Evolutionary conservation across 2,113 vertebrate species (phyloP), one percentile per base, ranked within the genome.

Genomic region (Orientallactaga bullata): DNA sequence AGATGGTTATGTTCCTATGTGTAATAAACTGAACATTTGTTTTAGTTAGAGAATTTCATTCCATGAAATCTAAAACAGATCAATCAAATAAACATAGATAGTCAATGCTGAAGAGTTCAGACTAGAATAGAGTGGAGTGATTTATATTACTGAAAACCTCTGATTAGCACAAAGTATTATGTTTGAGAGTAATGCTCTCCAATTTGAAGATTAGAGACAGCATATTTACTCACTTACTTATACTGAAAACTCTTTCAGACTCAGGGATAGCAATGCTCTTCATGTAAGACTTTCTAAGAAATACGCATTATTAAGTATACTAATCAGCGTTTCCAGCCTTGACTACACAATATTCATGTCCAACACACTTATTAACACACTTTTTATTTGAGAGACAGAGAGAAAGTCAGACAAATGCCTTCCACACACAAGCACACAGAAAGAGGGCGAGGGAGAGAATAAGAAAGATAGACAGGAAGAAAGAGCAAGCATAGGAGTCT

Each of bases 181-280:
- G 30, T 74, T 58, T 60, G 12, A 3, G 18, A 88, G 32, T 96
- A 77, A 80, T 85, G 42, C 7, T 85, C 5, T 72, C 55, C 4
- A 11, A 69, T 63, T 72, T 72, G 26, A 61, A 28, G 20, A 72
- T 55, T n/a, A 55, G 66, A 91, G 15, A 82, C 68, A 4, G 23
- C 28, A 66, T 77, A 80, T 51, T 90, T 92, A 74, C 63, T 85
- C 51, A 90, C 92, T 80, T 82, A 93, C 81, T 90, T 61, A 77
- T 3, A 71, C 24, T 66, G 35, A 16, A 94, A 61, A 81, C 13
- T 82, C 30, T 94, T 74, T 71, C 23, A 42, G 66, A 24, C 51
- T 85, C n/a, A 42, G 3, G 68, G 82, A 89, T 12, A 91, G 10
- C n/a, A 88, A 84, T 66, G 15, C 69, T 63, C 82, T 88, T 85